phyloP scores from a whole-genome alignment of 2,113 vertebrate genomes.

The Colaptes auratus region DNA sequence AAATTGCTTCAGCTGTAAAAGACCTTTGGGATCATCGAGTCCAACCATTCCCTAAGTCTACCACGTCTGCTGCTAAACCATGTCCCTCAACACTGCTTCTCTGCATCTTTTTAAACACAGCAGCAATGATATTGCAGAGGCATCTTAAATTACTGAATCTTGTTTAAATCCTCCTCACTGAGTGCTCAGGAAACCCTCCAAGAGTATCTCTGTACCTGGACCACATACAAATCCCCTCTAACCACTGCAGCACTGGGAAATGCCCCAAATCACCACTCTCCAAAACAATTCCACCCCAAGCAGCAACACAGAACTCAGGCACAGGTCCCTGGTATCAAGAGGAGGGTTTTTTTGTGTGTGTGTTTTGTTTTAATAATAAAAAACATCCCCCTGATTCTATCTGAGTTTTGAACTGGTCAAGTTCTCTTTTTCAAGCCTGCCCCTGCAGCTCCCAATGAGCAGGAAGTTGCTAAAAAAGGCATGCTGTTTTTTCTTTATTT shows the following conservation, averaged over 20 bases:
- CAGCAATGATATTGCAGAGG: background rate
- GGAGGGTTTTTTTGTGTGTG: background rate
- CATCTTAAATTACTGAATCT: background rate
- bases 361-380: background rate
- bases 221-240: accelerated
- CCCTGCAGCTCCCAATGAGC: background rate
- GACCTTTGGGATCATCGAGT: too few relatives aligned
- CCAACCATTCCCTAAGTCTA: too few relatives aligned
- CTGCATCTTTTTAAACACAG: too few relatives aligned
- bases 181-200: slow-evolving; percentile 15
- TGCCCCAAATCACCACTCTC: background rate
- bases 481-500: too few relatives aligned
- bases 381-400: background rate
- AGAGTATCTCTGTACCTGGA: background rate
- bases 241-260: background rate
- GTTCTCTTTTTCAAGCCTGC: background rate
- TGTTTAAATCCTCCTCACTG: background rate
- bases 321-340: background rate
- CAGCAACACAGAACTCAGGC: background rate
- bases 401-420: background rate
- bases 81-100: too few relatives aligned
- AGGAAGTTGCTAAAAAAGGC: background rate
- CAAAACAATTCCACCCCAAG: background rate
- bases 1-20: too few relatives aligned
- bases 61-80: too few relatives aligned